Percentiles rank a stretch among this genome's conserved stretches.
Evolutionary conservation across 2,113 vertebrate genomes (phyloP).

Genomic region (Anolis carolinensis): DNA sequence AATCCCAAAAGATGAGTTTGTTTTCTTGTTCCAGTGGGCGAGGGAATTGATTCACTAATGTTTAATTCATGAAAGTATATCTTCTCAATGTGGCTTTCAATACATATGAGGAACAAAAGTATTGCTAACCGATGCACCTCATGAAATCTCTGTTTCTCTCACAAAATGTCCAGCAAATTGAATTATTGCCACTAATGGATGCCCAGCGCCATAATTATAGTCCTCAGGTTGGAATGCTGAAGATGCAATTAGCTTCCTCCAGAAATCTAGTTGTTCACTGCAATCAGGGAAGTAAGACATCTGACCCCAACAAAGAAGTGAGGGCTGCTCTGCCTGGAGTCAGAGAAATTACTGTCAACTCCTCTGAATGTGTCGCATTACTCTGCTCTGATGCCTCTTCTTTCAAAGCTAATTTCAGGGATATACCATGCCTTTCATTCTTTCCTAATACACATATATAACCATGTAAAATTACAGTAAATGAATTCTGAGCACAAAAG

Average conservation of each 20-base stretch:
- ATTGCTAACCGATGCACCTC: constrained; percentile 35
- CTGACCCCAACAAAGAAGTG: constrained; percentile 19
- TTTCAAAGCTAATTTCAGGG: background rate
- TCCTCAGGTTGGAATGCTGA: constrained; percentile 48
- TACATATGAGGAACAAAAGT: constrained; percentile 58
- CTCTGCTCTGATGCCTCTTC: background rate
- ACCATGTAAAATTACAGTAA: background rate
- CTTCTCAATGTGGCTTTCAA: constrained; percentile 52
- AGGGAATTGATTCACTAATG: constrained; percentile 57
- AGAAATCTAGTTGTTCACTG: constrained; percentile 28
- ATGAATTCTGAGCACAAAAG: background rate
- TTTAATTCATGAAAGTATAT: constrained; percentile 71
- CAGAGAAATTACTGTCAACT: constrained; percentile 21
- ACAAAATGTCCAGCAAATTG: constrained; percentile 68
- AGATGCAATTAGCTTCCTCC: constrained; percentile 56
- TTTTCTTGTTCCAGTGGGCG: constrained; percentile 55
- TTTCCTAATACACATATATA: background rate
- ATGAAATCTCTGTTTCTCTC: constrained; percentile 52
- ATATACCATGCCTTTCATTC: background rate
- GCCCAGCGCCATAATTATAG: constrained; percentile 39
- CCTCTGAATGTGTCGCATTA: background rate
- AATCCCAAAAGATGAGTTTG: constrained; percentile 65
- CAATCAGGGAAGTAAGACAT: constrained; percentile 35
- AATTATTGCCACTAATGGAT: constrained; percentile 59
- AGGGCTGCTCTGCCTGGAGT: constrained; percentile 5